These are phyloP conservation scores for Andricus quercusramuli DNA, from an alignment of 2,888 invertebrate species.

Conservation along the genomic window DNA sequence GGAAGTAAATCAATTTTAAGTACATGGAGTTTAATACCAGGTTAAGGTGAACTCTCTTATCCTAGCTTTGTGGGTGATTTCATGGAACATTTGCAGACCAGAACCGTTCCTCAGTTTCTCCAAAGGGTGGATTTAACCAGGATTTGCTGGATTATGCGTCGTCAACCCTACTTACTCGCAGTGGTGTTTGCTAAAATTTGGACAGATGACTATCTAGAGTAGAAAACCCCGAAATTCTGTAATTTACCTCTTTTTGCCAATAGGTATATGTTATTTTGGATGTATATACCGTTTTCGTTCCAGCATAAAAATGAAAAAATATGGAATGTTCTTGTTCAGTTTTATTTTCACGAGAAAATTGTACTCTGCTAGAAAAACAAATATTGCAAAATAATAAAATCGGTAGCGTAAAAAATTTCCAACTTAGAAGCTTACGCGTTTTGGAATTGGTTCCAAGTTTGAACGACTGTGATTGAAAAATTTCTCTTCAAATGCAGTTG, in stretches of 20 bases:
- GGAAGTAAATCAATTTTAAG: neutral
- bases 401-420: neutral
- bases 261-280: neutral
- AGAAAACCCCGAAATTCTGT: neutral
- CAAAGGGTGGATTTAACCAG: constrained; percentile 32
- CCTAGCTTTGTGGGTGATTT: constrained; percentile 21
- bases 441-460: too few species aligned
- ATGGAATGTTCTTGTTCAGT: too few species aligned
- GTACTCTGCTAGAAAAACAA: neutral
- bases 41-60: constrained; percentile 2
- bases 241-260: neutral
- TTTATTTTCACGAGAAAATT: neutral
- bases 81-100: constrained; percentile 14
- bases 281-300: neutral
- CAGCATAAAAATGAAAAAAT: neutral
- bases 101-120: constrained; percentile 19
- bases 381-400: neutral
- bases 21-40: neutral
- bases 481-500: neutral
- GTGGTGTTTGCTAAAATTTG: constrained; percentile 5
- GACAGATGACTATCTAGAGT: neutral
- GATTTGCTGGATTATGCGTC: constrained; percentile 38
- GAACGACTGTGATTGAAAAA: too few species aligned
- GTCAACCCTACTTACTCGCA: constrained; percentile 15
- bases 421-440: too few species aligned